Base-by-base conservation (phyloP, 2,113 vertebrate genomes). In the Podarcis raffonei region DNA sequence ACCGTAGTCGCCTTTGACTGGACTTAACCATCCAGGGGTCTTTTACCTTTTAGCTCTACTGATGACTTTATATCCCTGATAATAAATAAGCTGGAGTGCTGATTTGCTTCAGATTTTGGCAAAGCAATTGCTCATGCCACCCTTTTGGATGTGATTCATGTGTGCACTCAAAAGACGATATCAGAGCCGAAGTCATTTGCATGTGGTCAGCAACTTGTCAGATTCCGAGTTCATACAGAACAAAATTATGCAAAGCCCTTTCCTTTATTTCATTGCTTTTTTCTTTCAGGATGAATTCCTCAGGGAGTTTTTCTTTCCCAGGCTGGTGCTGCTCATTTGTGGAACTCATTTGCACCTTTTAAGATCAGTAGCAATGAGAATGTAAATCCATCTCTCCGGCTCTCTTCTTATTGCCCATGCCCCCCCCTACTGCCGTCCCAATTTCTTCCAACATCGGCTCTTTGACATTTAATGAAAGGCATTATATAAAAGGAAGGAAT, bases 401-500 rank as follows among this genome's bases (percentile, higher is more conserved):
- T 71, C 42, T 85, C 83, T 83, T 42, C 69, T 90, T 81, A 84
- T 35, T 89, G 3, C 66, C 74, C 65, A 48, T 48, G 42, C 42
- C 42, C 42, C 42, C 42, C 42, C 42, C 42, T 8, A 48, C 42
- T 48, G 42, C 84, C 48, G 4, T 81, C 59, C 25, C 39, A 1
- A n/a, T 86, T 92, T 93, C 8, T 84, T 95, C 89, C 81, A 74
- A 32, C 82, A 76, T 92, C 13, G 25, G 39, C 0, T 16, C 81
- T 42, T 75, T 89, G 84, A 89, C 84, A 82, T 81, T 86, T 89
- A 86, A 86, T 81, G 89, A 85, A 86, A 65, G 82, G 27, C 53
- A 57, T 37, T 87, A 79, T 91, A 91, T 92, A 89, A 81, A 94
- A 74, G 37, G 68, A 89, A 48, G 37, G 35, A 85, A 93, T 87